These are phyloP conservation scores for Aeoliscus strigatus DNA, from an alignment of 2,797 vertebrate genomes.

Conservation along the genomic window DNA sequence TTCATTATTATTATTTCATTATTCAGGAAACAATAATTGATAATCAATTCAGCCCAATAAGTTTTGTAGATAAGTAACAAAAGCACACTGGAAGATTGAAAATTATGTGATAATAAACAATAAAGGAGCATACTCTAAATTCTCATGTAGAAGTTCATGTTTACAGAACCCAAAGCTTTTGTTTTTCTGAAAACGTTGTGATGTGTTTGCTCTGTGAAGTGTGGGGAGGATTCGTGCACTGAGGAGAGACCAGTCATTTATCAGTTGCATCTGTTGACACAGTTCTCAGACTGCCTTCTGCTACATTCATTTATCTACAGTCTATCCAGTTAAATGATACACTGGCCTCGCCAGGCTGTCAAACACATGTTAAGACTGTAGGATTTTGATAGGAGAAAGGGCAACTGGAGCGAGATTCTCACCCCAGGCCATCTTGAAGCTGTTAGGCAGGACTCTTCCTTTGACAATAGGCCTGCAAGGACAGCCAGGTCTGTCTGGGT, in stretches of 20 bases:
- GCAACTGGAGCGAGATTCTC: conserved; percentile 45
- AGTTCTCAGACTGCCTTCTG: conserved; percentile 17
- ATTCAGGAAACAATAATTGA: too few relatives aligned
- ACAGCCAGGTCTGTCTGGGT: conserved; percentile 85
- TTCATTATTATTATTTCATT: too few relatives aligned
- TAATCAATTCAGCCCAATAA: too few relatives aligned
- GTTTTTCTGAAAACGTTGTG: conserved; percentile 18
- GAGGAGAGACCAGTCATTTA: conserved; percentile 21
- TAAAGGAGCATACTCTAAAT: too few relatives aligned
- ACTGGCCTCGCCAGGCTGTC: conserved; percentile 15
- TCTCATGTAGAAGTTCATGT: too few relatives aligned
- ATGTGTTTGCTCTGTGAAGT: conserved; percentile 22
- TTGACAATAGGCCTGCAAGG: conserved; percentile 84
- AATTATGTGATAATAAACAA: neutral
- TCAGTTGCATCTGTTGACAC: conserved; percentile 1
- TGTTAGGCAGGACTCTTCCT: conserved; percentile 87
- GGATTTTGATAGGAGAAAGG: conserved; percentile 5
- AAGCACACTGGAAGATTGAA: neutral
- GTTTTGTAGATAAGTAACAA: neutral
- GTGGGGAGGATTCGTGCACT: conserved; percentile 22
- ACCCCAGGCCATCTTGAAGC: conserved; percentile 94
- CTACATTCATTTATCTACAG: conserved; percentile 5
- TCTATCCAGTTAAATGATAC: conserved; percentile 11
- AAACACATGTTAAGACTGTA: conserved; percentile 2
- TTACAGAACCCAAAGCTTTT: conserved; percentile 2